These are phyloP conservation scores for Probosciger aterrimus DNA, from an alignment of 2,113 vertebrate genomes.

Conservation along the genomic window DNA sequence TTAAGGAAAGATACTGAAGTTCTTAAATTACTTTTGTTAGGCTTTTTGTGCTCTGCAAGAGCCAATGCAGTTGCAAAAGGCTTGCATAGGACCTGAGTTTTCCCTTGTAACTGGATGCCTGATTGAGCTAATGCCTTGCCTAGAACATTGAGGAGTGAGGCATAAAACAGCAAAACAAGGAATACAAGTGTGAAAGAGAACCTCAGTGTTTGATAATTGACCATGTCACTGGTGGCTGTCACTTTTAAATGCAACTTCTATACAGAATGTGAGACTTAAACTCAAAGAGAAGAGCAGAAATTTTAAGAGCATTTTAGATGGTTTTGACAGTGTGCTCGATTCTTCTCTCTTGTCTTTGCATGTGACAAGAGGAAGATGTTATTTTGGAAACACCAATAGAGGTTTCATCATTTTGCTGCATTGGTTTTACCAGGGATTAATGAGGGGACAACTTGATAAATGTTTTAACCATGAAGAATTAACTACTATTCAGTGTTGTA, in stretches of 20 bases:
- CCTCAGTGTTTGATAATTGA: background rate
- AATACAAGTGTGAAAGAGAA: background rate
- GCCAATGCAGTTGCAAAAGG: background rate
- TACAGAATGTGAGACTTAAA: background rate
- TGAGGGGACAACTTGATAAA: background rate
- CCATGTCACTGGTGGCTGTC: background rate
- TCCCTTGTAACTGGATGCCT: background rate
- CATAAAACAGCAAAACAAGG: background rate
- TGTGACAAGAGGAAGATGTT: background rate
- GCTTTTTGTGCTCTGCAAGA: background rate
- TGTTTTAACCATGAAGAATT: background rate
- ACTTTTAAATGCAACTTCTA: background rate
- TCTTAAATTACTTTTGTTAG: background rate
- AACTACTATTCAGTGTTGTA: background rate
- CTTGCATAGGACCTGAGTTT: background rate
- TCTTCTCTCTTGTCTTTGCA: background rate
- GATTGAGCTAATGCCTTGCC: background rate
- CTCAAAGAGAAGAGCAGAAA: background rate
- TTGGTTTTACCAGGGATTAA: background rate
- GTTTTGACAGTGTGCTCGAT: background rate
- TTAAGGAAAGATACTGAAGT: background rate
- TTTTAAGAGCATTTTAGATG: background rate
- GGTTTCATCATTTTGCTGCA: background rate
- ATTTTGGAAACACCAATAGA: background rate
- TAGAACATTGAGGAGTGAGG: background rate